phyloP scores from a whole-genome alignment of 2,888 invertebrate genomes.

The Apamea sordens region DNA sequence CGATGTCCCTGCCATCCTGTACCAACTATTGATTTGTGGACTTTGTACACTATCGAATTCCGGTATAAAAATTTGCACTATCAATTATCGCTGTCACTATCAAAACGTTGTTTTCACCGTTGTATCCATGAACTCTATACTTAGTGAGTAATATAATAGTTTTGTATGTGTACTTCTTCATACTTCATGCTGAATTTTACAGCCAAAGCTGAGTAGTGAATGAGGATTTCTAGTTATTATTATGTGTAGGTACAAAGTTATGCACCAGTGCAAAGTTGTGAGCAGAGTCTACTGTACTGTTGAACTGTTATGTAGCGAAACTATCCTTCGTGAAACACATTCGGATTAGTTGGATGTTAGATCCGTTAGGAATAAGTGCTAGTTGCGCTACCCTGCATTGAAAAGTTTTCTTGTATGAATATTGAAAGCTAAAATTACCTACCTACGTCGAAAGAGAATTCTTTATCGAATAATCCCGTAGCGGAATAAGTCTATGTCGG shows the following conservation, averaged over 20 bases:
- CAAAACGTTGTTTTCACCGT: neutral
- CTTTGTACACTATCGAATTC: neutral
- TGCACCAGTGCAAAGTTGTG: constrained; percentile 12
- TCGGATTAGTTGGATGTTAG: constrained; percentile 32
- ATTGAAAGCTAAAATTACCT: neutral
- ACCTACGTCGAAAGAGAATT: no score
- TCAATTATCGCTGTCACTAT: neutral
- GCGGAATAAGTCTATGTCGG: neutral
- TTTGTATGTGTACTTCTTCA: neutral
- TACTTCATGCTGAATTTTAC: neutral
- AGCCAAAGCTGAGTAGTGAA: neutral
- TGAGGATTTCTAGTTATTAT: constrained; percentile 1
- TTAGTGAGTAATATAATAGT: neutral
- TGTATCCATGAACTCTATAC: no score
- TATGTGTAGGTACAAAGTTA: constrained; percentile 23
- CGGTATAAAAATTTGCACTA: neutral
- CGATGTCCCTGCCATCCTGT: no score
- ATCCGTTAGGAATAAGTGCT: neutral
- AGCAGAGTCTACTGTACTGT: constrained; percentile 25
- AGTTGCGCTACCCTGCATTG: neutral
- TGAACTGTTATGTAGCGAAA: constrained; percentile 24
- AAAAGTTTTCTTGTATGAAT: constrained; percentile 16
- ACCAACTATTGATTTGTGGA: neutral
- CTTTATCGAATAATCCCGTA: neutral
- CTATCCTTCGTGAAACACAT: constrained; percentile 36